Percentiles rank a stretch among this genome's conserved stretches.
Conservation (phyloP, 2,113 vertebrate genomes). For the Nycticryphes semicollaris region DNA sequence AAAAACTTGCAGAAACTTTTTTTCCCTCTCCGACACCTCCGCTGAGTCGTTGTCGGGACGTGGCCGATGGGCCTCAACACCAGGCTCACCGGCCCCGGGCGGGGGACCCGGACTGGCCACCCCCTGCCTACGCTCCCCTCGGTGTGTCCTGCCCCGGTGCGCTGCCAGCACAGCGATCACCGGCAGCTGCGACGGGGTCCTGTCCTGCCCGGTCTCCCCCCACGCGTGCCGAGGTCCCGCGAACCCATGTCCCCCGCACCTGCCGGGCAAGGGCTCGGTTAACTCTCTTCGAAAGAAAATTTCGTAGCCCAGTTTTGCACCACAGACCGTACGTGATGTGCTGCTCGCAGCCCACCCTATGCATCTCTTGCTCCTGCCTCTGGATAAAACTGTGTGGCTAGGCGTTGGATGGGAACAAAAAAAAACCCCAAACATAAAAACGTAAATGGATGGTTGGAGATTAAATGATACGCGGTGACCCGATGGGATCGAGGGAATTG, state of each 20-base stretch:
- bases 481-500: background rate
- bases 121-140: no score
- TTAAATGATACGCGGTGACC: background rate
- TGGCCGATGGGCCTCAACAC: background rate
- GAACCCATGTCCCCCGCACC: background rate
- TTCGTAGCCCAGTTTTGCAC: background rate
- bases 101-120: background rate
- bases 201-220: background rate
- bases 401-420: background rate
- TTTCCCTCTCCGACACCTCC: background rate
- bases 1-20: background rate
- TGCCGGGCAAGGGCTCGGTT: background rate
- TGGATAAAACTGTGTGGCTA: background rate
- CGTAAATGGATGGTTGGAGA: background rate
- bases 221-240: background rate
- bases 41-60: no score
- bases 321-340: background rate
- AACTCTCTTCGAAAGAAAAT: background rate
- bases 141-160: background rate
- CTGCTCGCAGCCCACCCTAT: background rate
- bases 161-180: background rate
- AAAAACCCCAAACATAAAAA: background rate
- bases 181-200: background rate
- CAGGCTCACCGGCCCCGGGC: no score
- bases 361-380: background rate